Conservation (phyloP, 2,888 invertebrate genomes). For the Dioctria rufipes region DNA sequence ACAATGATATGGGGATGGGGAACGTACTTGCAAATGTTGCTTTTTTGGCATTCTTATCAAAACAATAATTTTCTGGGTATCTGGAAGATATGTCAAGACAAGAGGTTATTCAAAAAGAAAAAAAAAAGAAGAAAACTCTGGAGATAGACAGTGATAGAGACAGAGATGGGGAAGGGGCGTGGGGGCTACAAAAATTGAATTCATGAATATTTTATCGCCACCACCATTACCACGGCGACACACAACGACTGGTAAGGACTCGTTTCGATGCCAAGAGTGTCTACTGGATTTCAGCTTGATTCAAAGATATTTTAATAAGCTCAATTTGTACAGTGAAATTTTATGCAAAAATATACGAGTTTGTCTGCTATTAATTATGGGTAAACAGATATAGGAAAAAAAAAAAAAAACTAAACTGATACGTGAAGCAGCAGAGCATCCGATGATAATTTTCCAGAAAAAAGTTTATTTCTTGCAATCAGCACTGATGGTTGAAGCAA, state of each 20-base stretch:
- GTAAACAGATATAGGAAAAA: conserved; percentile 16
- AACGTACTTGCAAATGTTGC: conserved; percentile 31
- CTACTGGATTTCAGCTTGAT: conserved; percentile 38
- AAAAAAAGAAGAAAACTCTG: no score
- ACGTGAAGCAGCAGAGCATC: not conserved
- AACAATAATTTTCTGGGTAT: conserved; percentile 39
- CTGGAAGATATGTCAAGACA: not conserved
- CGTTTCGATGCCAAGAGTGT: conserved; percentile 31
- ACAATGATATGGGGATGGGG: conserved; percentile 12
- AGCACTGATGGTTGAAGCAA: no score
- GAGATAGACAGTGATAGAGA: not conserved
- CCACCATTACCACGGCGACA: not conserved
- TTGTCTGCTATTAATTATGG: conserved; percentile 31
- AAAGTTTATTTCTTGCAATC: no score
- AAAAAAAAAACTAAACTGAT: not conserved
- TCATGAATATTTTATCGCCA: conserved; percentile 43
- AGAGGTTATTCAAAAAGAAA: no score
- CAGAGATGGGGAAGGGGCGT: not conserved
- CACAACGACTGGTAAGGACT: not conserved
- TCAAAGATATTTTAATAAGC: conserved; percentile 47
- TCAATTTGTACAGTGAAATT: conserved; percentile 35
- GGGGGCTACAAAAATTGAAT: conserved; percentile 42
- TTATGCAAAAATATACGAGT: conserved; percentile 35
- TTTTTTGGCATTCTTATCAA: conserved; percentile 41
- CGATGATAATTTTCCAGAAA: no score